Base-by-base conservation (phyloP, 2,113 vertebrate genomes). In the Amphiprion ocellaris region DNA sequence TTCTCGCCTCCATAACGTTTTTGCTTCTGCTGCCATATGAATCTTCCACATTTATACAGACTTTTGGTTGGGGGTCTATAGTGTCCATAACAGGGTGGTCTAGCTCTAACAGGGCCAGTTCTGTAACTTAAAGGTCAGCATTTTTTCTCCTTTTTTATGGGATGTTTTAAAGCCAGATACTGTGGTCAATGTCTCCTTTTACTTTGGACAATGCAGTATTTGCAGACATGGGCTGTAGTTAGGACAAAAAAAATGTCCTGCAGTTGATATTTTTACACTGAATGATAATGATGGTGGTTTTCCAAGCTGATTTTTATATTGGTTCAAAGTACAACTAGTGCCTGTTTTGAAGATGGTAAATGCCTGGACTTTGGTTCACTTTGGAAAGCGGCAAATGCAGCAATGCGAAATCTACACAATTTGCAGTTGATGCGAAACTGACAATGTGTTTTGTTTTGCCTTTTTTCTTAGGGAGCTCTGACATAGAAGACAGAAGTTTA, bases 341-440 rank as follows among this genome's bases (percentile, higher is more conserved):
- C 3, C 41, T 44, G 41, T 12, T 3, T 15, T 12, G 41, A 44
- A 44, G 41, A 77, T 61, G 67, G 79, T 78, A 46, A 79, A 76
- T n/a, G 55, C 7, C 26, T 30, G 26, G 55, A 58, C 64, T 41
- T 52, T n/a, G 66, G 63, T 79, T 83, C 46, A 58, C 58, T 78
- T 81, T 63, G 70, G 53, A 44, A 14, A 15, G 11, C 12, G 41
- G 41, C 14, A 77, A 21, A 10, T 44, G 12, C 52, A 73, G 72
- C 72, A 77, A 82, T 56, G 77, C 39, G 67, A 86, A 74, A 54
- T 71, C 69, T 53, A 77, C 64, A 79, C 70, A 68, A 79, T 84
- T 89, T 84, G 74, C 21, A 81, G 60, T 73, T 73, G 85, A 87
- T 81, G 66, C 62, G 82, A 80, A 84, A 83, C 26, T 53, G 30